Percentiles rank a stretch among this genome's conserved stretches.
Evolutionary conservation across 2,888 invertebrate genomes (phyloP).

Genomic region (Stenoptilia bipunctidactyla): DNA sequence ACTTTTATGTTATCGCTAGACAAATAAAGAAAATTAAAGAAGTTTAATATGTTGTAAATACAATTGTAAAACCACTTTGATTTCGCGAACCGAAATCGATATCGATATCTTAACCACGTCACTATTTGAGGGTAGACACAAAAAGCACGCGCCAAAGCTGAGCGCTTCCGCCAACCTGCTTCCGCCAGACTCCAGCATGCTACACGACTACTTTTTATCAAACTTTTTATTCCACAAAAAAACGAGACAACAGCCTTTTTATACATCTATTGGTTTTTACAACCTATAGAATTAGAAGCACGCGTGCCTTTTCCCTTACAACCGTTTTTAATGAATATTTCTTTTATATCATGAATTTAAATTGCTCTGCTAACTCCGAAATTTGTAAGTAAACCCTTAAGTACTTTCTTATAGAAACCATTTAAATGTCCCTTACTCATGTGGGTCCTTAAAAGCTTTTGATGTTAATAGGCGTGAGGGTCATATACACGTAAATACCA

Average conservation of each 20-base stretch:
- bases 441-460: not conserved
- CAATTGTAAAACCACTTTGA: too few species aligned
- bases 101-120: too few species aligned
- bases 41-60: too few species aligned
- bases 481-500: not conserved
- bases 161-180: constrained; percentile 54
- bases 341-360: not conserved
- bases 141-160: constrained; percentile 43
- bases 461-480: not conserved
- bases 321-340: too few species aligned
- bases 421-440: not conserved
- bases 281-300: too few species aligned
- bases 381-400: not conserved
- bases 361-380: too few species aligned
- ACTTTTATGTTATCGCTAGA: too few species aligned
- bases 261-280: not conserved
- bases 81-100: too few species aligned
- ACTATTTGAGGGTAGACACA: constrained; percentile 19
- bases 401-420: not conserved
- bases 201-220: constrained; percentile 7
- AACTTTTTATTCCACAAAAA: constrained; percentile 7
- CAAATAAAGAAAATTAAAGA: too few species aligned
- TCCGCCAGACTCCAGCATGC: constrained; percentile 31
- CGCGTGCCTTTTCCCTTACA: too few species aligned
- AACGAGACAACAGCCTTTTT: not conserved